Base-by-base conservation (phyloP, 2,797 vertebrate species). In the Lepus oiostolus region DNA sequence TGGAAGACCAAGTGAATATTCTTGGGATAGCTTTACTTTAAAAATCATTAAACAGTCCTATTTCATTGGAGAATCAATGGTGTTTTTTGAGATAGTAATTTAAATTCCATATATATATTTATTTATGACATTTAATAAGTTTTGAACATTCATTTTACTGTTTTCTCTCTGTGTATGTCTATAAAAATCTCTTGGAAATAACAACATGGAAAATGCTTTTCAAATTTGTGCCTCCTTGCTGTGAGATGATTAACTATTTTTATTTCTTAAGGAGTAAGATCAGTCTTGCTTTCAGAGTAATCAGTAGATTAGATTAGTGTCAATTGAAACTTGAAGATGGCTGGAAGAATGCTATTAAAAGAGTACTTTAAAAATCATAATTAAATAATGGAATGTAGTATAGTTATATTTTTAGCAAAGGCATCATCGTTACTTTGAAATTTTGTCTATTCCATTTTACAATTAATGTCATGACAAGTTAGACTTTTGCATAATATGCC, bases 381-480 rank as follows among this genome's bases (percentile, higher is more conserved):
- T 65, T 82, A 82, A 60, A 81, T 72, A 62, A 94, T 38, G 71
- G 22, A 71, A 74, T 82, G 81, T 16, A 77, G 8, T 65, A 54
- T 58, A 76, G 30, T 50, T 50, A n/a, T 77, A 28, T 81, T 4
- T 52, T 88, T 85, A 88, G 26, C 16, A 88, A 95, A 82, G 30
- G 17, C 68, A 88, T 93, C 58, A 65, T 63, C 8, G 83, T 91
- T 26, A 92, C 30, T 91, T 94, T 94, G 47, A 88, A 91, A 79
- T 5, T 2, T 28, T 86, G 32, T 58, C 79, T 82, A 30, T 90
- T 92, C 1, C 2, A 54, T 86, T 68, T 93, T 83, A 42, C 16
- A 92, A 79, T 68, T 96, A 70, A 83, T 90, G 14, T 67, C n/a
- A 81, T 38, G 22, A 88, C 26, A 81, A 80, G 9, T 71, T 71